These are phyloP conservation scores for Drosophila pandora DNA, from an alignment of 1,140 invertebrate species.

Conservation along the genomic window DNA sequence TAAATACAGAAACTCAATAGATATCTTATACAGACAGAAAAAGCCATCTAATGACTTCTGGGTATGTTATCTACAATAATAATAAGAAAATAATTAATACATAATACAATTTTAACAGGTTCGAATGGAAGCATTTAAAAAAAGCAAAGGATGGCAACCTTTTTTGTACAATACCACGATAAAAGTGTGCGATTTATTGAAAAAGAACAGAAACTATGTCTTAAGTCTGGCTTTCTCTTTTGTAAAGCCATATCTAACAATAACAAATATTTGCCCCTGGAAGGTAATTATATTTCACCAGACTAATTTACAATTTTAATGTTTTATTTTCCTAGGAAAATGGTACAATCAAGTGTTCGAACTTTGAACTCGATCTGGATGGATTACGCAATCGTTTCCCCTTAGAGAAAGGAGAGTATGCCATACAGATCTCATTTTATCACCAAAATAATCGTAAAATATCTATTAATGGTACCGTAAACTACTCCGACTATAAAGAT, in stretches of 20 bases:
- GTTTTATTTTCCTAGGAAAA: not conserved
- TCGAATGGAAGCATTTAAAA: conserved; percentile 14
- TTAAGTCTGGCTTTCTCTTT: not conserved
- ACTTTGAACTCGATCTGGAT: conserved; percentile 23
- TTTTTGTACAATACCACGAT: conserved; percentile 24
- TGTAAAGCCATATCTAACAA: conserved; percentile 1
- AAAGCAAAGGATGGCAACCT: conserved; percentile 22
- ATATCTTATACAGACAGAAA: not conserved
- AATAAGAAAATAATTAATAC: not conserved
- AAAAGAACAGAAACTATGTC: not conserved
- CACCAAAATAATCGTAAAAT: not conserved
- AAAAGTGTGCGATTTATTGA: conserved; percentile 7
- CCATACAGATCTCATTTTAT: not conserved
- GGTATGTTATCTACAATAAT: not conserved
- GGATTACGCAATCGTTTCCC: conserved; percentile 22
- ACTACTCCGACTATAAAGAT: conserved; percentile 31
- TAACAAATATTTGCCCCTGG: conserved; percentile 13
- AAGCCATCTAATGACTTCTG: not conserved
- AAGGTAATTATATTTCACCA: conserved; percentile 3
- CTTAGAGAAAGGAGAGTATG: conserved; percentile 40
- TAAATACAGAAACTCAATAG: conserved; percentile 13
- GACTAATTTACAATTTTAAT: not conserved
- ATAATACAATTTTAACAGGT: not conserved
- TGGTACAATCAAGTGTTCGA: not conserved
- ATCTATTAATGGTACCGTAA: conserved; percentile 19